These are phyloP conservation scores for Proisotoma minuta DNA, from an alignment of 2,888 invertebrate genomes.

Conservation along the genomic window DNA sequence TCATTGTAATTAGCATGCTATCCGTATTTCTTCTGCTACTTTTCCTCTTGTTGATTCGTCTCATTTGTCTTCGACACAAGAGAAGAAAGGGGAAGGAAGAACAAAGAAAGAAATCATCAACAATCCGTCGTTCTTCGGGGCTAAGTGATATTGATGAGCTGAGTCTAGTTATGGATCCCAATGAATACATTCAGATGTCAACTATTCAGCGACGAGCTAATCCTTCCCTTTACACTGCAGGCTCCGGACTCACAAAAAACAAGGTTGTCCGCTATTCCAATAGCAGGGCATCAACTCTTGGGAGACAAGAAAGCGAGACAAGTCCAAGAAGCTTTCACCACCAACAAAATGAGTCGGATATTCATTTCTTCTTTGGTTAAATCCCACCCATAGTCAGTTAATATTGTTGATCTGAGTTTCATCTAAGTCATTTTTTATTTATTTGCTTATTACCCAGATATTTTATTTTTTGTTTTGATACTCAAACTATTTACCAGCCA, in stretches of 20 bases:
- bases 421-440: too few relatives aligned
- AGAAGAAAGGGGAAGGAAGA: slow-evolving; percentile 19
- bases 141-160: slow-evolving; percentile 40
- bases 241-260: slow-evolving; percentile 10
- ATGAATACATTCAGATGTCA: slow-evolving; percentile 38
- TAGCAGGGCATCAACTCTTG: slow-evolving; percentile 34
- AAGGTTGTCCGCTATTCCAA: slow-evolving; percentile 37
- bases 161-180: slow-evolving; percentile 37
- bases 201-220: slow-evolving; percentile 33
- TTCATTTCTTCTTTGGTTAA: slow-evolving; percentile 44
- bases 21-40: slow-evolving; percentile 34
- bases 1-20: slow-evolving; percentile 34
- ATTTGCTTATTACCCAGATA: too few relatives aligned
- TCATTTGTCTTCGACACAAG: slow-evolving; percentile 25
- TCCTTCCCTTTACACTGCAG: slow-evolving; percentile 14
- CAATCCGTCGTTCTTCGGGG: slow-evolving; percentile 34
- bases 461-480: too few relatives aligned
- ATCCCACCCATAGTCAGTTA: too few relatives aligned
- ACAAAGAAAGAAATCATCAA: slow-evolving; percentile 23
- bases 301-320: slow-evolving; percentile 40
- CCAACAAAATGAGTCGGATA: slow-evolving; percentile 36
- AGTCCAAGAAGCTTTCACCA: slow-evolving; percentile 41
- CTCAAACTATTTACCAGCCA: too few relatives aligned
- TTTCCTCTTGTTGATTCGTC: slow-evolving; percentile 28
- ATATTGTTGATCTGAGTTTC: too few relatives aligned